Evolutionary conservation across 2,888 invertebrate genomes (phyloP), one percentile per base, ranked within the genome.

Genomic region (Muschampia plurimacula): DNA sequence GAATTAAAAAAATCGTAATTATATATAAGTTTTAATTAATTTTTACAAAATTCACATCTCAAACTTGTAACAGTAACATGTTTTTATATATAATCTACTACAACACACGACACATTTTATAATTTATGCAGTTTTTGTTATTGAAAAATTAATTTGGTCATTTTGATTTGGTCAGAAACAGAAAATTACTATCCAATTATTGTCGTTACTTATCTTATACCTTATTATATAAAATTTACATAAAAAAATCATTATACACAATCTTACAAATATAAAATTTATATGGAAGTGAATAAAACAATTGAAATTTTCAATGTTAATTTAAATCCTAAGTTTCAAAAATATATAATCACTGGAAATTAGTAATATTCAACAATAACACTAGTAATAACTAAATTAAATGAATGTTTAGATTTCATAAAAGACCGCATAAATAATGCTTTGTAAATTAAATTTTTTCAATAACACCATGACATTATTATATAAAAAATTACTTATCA

Each of bases 181-280:
- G 41, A 44, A 62, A 36, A 62, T 22, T 60, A 69, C 63, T 59
- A 13, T 15, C 13, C 44, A 49, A 66, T 39, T 36, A 13, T 13
- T 59, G 13, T 13, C 46, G 13, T 13, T 13, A 46, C 12, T 46
- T 13, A 39, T 87, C 87, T 86, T 87, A 83, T 86, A 89, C 84
- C 89, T 89, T 89, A 89, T 82, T 83, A 85, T 84, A 83, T 89
- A 87, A 82, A 87, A 86, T 87, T 86, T 86, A 88, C 86, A 88
- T 72, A 66, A 60, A 41, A 60, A 28, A 57, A 59, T 39, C 64
- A 69, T 69, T n/a, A 71, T 39, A 67, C 66, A 72, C 71, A 41
- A 46, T 57, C 69, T 67, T 67, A 62, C 63, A 65, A 55, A 55
- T 59, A 22, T 60, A 39, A 39, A 15, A 39, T 39, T 13, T 60